Evolutionary conservation across 2,797 vertebrate genomes (phyloP).

Genomic region (Microctenopoma steveboyesi): DNA sequence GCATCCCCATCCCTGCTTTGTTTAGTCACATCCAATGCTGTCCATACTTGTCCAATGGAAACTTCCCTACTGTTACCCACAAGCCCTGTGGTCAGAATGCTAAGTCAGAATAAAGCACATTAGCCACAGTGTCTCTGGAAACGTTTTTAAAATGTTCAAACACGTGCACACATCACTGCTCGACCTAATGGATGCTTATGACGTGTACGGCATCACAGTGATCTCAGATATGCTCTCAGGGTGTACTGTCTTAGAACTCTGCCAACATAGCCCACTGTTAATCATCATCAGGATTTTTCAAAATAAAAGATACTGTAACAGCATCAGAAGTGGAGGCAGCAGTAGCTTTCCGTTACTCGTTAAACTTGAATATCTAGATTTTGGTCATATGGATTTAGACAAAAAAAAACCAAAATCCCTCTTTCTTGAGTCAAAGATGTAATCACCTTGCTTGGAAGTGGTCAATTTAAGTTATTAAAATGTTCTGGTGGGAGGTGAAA

Average conservation of each 20-base stretch:
- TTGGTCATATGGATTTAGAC: no score
- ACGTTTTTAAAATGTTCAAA: not conserved
- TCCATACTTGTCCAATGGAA: conserved; percentile 12
- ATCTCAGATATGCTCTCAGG: conserved; percentile 39
- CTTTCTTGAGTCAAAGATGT: conserved; percentile 13
- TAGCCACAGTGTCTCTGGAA: not conserved
- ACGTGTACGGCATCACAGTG: conserved; percentile 11
- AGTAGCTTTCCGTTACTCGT: not conserved
- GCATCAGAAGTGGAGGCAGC: conserved; percentile 25
- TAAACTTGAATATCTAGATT: no score
- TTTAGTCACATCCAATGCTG: not conserved
- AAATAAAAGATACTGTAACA: conserved; percentile 12
- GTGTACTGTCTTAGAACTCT: conserved; percentile 42
- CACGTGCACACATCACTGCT: not conserved
- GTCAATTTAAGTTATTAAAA: conserved; percentile 11
- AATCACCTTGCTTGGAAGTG: conserved; percentile 24
- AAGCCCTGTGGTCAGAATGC: not conserved
- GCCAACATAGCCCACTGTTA: conserved; percentile 35
- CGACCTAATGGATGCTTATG: conserved; percentile 14
- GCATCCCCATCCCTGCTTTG: conserved; percentile 10
- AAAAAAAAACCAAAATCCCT: not conserved
- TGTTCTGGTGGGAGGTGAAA: conserved; percentile 21
- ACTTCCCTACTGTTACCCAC: not conserved
- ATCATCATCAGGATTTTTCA: conserved; percentile 35
- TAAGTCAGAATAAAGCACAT: not conserved